Evolutionary conservation across 2,888 invertebrate genomes (phyloP).

Genomic region (Timema podura): DNA sequence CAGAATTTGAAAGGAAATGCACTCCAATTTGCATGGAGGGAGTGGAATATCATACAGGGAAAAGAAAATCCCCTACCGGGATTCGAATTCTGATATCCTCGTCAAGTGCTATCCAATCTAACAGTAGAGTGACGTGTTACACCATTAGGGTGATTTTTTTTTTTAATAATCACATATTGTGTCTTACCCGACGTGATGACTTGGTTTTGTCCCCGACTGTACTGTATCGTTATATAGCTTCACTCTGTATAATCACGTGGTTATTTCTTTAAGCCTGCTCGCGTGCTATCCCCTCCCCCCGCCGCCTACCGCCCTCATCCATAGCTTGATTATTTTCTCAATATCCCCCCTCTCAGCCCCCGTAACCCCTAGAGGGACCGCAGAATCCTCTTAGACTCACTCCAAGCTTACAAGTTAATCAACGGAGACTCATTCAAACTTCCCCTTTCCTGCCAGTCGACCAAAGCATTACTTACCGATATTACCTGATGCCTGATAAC

Average conservation of each 20-base stretch:
- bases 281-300: neutral
- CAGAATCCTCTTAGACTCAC: constrained; percentile 6
- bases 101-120: too few species aligned
- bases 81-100: too few species aligned
- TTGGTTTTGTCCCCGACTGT: constrained; percentile 1
- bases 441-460: neutral
- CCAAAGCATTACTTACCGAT: too few species aligned
- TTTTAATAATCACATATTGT: too few species aligned
- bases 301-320: neutral
- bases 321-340: constrained; percentile 8
- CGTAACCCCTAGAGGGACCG: neutral
- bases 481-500: too few species aligned
- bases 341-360: neutral
- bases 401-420: constrained; percentile 14
- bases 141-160: too few species aligned
- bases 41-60: too few species aligned
- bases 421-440: neutral
- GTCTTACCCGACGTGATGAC: neutral
- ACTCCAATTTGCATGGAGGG: too few species aligned
- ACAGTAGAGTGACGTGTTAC: too few species aligned
- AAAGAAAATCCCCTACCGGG: too few species aligned
- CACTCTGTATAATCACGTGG: constrained; percentile 14
- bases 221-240: constrained; percentile 11
- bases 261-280: constrained; percentile 3
- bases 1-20: too few species aligned